phyloP scores from a whole-genome alignment of 2,888 invertebrate genomes.

The Metopia argyrocephala region DNA sequence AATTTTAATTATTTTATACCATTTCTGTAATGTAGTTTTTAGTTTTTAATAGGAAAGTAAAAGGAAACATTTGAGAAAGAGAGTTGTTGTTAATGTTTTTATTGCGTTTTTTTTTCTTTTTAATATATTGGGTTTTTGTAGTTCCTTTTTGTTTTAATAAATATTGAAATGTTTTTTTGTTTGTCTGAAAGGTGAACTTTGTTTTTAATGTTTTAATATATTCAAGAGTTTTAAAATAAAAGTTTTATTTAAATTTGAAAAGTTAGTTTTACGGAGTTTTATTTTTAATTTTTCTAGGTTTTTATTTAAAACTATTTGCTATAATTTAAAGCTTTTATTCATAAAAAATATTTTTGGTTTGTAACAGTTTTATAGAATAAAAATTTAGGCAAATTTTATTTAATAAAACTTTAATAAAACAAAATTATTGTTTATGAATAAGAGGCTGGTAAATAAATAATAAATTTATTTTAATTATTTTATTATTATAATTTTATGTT shows the following conservation, averaged over 20 bases:
- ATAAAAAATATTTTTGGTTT: no score
- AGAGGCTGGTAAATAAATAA: constrained; percentile 55
- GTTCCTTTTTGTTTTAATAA: constrained; percentile 39
- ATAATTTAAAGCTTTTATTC: no score
- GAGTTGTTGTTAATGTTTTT: constrained; percentile 49
- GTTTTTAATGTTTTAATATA: constrained; percentile 45
- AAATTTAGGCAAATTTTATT: no score
- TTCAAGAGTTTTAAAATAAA: constrained; percentile 40
- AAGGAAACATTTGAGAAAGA: constrained; percentile 63
- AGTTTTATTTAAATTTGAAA: constrained; percentile 10
- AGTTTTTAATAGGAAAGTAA: constrained; percentile 63
- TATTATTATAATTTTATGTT: constrained; percentile 34
- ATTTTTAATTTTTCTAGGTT: no score
- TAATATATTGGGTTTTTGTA: constrained; percentile 21
- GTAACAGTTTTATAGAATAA: no score
- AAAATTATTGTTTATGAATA: neutral
- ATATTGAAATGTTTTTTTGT: constrained; percentile 45
- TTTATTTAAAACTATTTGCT: no score
- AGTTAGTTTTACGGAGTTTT: constrained; percentile 13
- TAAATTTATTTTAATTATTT: constrained; percentile 28
- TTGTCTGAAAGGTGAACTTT: constrained; percentile 38
- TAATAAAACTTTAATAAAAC: no score
- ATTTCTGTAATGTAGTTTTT: constrained; percentile 30
- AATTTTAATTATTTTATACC: constrained; percentile 6
- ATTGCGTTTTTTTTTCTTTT: constrained; percentile 11